Evolutionary conservation across 2,113 vertebrate genomes (phyloP).

Genomic region (Meles meles): DNA sequence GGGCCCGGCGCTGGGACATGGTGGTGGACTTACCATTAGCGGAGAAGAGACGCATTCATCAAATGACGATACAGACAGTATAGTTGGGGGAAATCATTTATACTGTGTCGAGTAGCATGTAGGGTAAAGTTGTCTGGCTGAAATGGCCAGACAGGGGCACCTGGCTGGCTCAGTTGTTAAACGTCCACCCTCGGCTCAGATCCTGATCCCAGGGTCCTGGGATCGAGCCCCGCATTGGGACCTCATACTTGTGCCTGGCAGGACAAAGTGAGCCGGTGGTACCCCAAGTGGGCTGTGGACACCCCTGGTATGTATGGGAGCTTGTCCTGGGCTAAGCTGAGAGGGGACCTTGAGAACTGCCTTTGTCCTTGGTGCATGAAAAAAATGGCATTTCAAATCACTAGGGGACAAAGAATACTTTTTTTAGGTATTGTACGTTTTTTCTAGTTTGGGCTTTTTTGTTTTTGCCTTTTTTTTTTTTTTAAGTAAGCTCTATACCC

Average conservation of each 20-base stretch:
- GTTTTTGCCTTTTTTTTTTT: too few species aligned
- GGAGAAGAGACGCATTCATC: neutral
- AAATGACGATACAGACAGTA: neutral
- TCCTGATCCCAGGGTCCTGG: too few species aligned
- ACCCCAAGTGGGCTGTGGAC: neutral
- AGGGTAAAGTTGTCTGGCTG: neutral
- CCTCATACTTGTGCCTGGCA: neutral
- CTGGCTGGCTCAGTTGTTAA: too few species aligned
- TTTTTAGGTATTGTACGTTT: neutral
- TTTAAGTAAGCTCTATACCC: too few species aligned
- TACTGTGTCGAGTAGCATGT: neutral
- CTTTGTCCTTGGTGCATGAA: neutral
- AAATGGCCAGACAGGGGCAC: neutral
- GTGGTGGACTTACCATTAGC: neutral
- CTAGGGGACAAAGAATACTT: neutral
- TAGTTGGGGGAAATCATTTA: neutral
- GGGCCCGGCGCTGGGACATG: fast-evolving
- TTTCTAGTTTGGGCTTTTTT: neutral
- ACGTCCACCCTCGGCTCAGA: too few species aligned
- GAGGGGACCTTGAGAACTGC: neutral
- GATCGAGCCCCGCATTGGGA: neutral
- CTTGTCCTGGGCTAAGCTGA: neutral
- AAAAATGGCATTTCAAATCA: neutral
- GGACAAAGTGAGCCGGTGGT: neutral
- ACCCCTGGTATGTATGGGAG: neutral